Percentiles rank a stretch among this genome's conserved stretches.
Conservation (phyloP, 1,140 invertebrate species). For the Caenorhabditis remanei region DNA sequence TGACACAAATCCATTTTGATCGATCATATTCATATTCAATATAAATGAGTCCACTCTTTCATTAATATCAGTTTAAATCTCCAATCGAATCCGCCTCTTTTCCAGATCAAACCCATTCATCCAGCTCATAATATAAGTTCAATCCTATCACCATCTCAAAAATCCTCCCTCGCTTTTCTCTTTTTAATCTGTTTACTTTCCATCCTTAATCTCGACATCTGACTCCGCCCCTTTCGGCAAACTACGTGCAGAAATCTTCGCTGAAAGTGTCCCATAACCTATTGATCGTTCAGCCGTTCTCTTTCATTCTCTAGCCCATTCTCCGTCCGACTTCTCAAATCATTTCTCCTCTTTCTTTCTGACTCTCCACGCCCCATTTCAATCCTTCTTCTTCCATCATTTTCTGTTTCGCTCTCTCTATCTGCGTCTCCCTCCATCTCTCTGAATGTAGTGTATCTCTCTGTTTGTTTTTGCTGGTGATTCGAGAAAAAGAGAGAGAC, state of each 20-base stretch:
- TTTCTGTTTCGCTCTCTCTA: not conserved
- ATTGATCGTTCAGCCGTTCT: conserved; percentile 15
- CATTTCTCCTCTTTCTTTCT: not conserved
- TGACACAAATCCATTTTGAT: too few relatives aligned
- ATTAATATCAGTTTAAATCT: too few relatives aligned
- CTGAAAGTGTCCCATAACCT: not conserved
- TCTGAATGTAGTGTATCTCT: conserved; percentile 4
- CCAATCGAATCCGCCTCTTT: too few relatives aligned
- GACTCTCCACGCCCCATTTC: not conserved
- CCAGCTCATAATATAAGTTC: too few relatives aligned
- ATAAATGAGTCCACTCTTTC: too few relatives aligned
- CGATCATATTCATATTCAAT: too few relatives aligned
- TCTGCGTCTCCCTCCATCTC: not conserved
- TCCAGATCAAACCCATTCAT: too few relatives aligned
- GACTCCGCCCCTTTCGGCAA: too few relatives aligned
- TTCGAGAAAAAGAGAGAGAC: conserved; percentile 39
- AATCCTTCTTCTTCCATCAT: not conserved
- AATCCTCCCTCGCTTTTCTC: too few relatives aligned
- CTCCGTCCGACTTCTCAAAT: not conserved
- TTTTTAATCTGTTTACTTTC: too few relatives aligned
- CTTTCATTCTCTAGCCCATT: not conserved
- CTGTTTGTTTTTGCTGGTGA: conserved; percentile 55
- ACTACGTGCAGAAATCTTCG: not conserved
- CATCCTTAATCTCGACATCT: too few relatives aligned
- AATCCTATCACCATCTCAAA: too few relatives aligned